Base-by-base conservation (phyloP, 2,113 vertebrate species). In the Zosterops borbonicus region DNA sequence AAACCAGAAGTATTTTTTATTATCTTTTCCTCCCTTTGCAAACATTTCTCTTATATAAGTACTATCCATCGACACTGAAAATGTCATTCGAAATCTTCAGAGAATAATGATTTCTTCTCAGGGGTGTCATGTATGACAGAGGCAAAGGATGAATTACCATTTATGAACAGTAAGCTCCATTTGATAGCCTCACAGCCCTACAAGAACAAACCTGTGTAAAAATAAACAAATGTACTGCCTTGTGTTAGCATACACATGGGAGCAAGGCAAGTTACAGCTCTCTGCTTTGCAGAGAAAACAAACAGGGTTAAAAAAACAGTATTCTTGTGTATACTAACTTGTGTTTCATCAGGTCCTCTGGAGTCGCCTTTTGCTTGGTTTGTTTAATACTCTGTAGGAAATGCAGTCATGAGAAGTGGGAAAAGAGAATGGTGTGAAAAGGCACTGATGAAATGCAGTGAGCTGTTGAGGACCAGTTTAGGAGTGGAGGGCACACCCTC, bases 71-170 rank as follows among this genome's bases (percentile, higher is more conserved):
- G 25, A 50, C 82, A 59, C 67, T 49, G 68, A 77, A 92, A 90
- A 88, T 67, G 74, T 91, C 22, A 71, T 53, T 63, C 0, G 12
- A 82, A 91, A 53, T 91, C 80, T 92, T 92, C 49, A 65, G 95
- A 95, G 92, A 81, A 91, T 83, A 80, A 64, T 42, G 53, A 91
- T 94, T 79, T 87, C 78, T 91, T 87, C 69, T 76, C 84, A 79
- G 84, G 67, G 24, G 79, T 46, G 35, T 59, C 63, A 55, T 33
- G 49, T 14, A 20, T 23, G 69, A 76, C 92, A 89, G 89, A 62
- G 9, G 12, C 14, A 0, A 78, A 85, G 69, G 58, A 91, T 76
- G 82, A 94, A 94, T 90, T 95, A 58, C 78, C 47, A n/a, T 91
- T 95, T 83, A 79, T 79, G 68, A 96, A 87, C 87, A 83, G 50